Base-by-base conservation (phyloP, 1,140 invertebrate genomes). In the Schlechtendalia chinensis region DNA sequence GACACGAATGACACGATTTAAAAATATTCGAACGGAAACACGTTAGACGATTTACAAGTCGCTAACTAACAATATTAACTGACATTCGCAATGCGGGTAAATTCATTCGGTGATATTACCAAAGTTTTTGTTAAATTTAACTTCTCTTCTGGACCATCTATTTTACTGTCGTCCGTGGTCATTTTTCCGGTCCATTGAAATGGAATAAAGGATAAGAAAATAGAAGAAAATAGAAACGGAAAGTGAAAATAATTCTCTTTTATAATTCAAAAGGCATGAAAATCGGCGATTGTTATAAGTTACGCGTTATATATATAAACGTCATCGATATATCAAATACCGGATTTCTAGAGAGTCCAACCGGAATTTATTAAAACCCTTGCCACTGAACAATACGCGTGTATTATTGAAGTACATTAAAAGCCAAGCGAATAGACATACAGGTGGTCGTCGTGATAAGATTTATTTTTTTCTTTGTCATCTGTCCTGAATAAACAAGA, bases 131-230 rank as follows among this genome's bases (percentile, higher is more conserved):
- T 11, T 50, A 24, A 39, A 69, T 69, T 50, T 69, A 69, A 69
- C 65, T 69, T 69, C 39, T 12, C 50, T 61, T 61, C 32, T 22
- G 6, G 27, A 5, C n/a, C 27, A 32, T 77, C 54, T 45, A 77
- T 58, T 58, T 17, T 59, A 58, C 27, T 58, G 74, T 77, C 11
- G 74, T 77, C 11, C 16, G 74, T 77, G 74, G 54, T 58, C 74
- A 77, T 77, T 77, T 77, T 77, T 77, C 54, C 74, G 74, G 74
- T 59, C 74, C 74, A 77, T 59, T 58, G 56, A 77, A 59, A 77
- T 11, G 74, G 74, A 77, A 77, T 77, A 59, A 3, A 59, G 53
- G 74, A 77, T 77, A 77, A 77, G 74, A 77, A 77, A 77, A 77
- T 56, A 45, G 29, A 56, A 45, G 6, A 32, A 59, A 27, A 75